phyloP scores from a whole-genome alignment of 1,140 invertebrate genomes.

The Drosophila sucinea region DNA sequence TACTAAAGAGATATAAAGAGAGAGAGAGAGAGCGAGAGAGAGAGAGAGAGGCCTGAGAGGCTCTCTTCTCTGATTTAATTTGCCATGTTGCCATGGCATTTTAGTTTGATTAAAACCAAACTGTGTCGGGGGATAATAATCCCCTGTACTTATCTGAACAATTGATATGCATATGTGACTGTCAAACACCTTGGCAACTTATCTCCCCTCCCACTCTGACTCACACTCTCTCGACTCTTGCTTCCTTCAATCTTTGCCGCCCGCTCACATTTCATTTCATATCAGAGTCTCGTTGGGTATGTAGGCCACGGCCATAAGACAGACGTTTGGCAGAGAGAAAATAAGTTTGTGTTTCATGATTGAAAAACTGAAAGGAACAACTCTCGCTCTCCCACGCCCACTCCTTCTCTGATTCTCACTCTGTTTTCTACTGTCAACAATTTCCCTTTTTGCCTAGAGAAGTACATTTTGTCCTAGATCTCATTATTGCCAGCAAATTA shows the following conservation, averaged over 20 bases:
- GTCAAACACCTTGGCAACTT: constrained; percentile 49
- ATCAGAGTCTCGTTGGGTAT: constrained; percentile 17
- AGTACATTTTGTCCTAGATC: constrained; percentile 75
- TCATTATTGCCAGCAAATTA: constrained; percentile 80
- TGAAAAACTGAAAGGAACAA: constrained; percentile 18
- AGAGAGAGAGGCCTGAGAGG: neutral
- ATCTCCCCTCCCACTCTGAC: neutral
- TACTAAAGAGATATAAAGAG: neutral
- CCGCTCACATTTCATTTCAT: neutral
- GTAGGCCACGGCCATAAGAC: constrained; percentile 44
- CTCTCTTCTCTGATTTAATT: constrained; percentile 21
- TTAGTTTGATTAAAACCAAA: constrained; percentile 77
- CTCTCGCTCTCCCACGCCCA: neutral
- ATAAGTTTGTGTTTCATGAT: constrained; percentile 49
- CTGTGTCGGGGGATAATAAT: constrained; percentile 41
- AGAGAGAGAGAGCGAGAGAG: no score
- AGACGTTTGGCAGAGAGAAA: constrained; percentile 18
- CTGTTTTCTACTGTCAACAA: constrained; percentile 59
- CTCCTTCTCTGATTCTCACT: neutral
- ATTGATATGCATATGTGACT: constrained; percentile 60
- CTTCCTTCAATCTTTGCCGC: neutral
- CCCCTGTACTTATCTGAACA: constrained; percentile 44
- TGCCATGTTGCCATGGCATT: constrained; percentile 59
- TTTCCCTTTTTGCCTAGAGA: constrained; percentile 52
- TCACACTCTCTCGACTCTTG: constrained; percentile 6